Base-by-base conservation (phyloP, 2,797 vertebrate species). In the Melanotaenia parkinsoni region DNA sequence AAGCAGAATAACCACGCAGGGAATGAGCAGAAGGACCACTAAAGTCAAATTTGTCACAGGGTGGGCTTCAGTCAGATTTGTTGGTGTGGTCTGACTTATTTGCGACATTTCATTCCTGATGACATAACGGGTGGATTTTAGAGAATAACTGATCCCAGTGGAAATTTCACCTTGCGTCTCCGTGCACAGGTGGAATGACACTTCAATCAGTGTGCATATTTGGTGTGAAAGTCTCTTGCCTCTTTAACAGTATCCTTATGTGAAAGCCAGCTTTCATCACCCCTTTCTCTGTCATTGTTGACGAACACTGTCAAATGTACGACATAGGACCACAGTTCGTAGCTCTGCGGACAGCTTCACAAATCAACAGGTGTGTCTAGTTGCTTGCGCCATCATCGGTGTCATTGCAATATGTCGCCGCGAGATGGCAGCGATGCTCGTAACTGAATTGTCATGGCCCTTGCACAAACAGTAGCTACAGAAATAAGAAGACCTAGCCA, bases 1-100 rank as follows among this genome's bases (percentile, higher is more conserved):
- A 0, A 95, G 87, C 71, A 96, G 91, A 1, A 94, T 53, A 2
- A 96, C 78, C 38, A 96, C 94, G 20, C 92, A 95, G 14, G 95
- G 95, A 3, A 95, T 88, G 53, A 96, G 92, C 62, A 95, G 67
- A 0, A 95, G 92, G 14, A 95, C 85, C 10, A 95, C 88, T 1
- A 95, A 45, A 10, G 92, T 92, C 72, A 96, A 54, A 22, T 77
- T 91, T 0, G 90, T 87, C 67, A 93, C 88, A 0, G 91, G 89
- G 58, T 81, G 62, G 58, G 86, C 88, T 38, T 91, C 91, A 1
- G 75, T 83, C 76, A 81, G 60, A 67, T 78, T 59, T 8, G 87
- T 14, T 37, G 88, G 20, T 13, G 83, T 69, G 66, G 74, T 75
- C 70, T 81, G 88, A 69, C 79, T 75, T 76, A 61, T 69, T 47